Percentiles rank a stretch among this genome's conserved stretches.
Conservation (phyloP, 2,113 vertebrate species). For the Melanocharis versteri region DNA sequence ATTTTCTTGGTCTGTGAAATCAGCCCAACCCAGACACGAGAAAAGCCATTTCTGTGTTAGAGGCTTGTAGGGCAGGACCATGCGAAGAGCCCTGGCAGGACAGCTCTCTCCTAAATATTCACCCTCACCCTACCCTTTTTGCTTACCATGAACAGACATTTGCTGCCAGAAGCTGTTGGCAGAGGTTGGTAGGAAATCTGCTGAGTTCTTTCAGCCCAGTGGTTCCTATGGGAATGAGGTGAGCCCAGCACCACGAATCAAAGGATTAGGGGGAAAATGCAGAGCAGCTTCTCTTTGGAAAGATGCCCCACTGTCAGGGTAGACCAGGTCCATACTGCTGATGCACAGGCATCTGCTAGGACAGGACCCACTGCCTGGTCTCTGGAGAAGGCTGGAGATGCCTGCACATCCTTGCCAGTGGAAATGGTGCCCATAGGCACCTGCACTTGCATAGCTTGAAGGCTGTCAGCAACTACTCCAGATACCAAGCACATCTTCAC, state of each 20-base stretch:
- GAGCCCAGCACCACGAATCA: not conserved
- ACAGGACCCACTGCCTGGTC: not conserved
- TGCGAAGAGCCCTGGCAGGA: not conserved
- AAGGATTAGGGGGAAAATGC: not conserved
- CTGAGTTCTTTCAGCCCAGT: not conserved
- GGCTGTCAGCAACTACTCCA: not conserved
- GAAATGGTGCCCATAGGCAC: not conserved
- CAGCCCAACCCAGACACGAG: fast-evolving
- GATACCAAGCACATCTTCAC: not conserved
- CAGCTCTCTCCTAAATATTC: not conserved
- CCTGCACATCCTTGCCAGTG: not conserved
- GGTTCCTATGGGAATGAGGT: not conserved
- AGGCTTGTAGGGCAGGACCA: not conserved
- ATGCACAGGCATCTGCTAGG: not conserved
- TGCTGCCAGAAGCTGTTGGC: not conserved
- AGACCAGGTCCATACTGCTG: not conserved
- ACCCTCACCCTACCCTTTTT: not conserved
- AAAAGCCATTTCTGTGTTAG: not conserved
- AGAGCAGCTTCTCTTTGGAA: not conserved
- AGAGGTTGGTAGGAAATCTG: not conserved
- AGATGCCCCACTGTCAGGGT: not conserved
- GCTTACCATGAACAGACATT: not conserved
- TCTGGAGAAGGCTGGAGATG: not conserved
- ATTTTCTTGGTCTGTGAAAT: not conserved
- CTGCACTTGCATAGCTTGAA: not conserved